phyloP scores from a whole-genome alignment of 2,888 invertebrate genomes.

The Mystacides longicornis region DNA sequence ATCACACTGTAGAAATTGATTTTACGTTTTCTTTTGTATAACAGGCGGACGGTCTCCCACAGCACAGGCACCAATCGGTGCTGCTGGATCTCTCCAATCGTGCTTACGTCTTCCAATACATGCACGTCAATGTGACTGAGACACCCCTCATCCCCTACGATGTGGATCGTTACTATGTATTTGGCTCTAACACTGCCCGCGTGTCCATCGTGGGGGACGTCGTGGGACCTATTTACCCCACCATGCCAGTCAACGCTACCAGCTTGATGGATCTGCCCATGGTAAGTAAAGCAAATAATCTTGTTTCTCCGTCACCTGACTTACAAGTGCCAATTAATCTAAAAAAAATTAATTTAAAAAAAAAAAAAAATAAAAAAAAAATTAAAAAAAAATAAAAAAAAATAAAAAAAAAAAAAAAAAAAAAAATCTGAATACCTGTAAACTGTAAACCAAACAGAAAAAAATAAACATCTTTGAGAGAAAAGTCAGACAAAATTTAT shows the following conservation, averaged over 20 bases:
- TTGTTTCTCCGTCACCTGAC: too few species aligned
- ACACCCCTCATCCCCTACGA: slow-evolving; percentile 88
- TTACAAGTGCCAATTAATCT: too few species aligned
- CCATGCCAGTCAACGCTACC: slow-evolving; percentile 85
- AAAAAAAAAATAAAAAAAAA: too few species aligned
- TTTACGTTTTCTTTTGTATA: too few species aligned
- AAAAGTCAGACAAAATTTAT: too few species aligned
- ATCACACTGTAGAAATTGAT: too few species aligned
- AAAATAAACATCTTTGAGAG: too few species aligned
- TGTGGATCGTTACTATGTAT: slow-evolving; percentile 85
- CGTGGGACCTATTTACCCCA: slow-evolving; percentile 86
- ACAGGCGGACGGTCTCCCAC: slow-evolving; percentile 83
- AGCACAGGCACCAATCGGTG: slow-evolving; percentile 86
- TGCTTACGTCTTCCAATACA: slow-evolving; percentile 86
- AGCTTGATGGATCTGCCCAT: slow-evolving; percentile 74
- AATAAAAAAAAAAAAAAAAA: too few species aligned
- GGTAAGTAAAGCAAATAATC: slow-evolving; percentile 37
- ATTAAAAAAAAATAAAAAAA: too few species aligned
- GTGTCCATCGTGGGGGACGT: slow-evolving; percentile 86
- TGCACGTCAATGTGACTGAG: slow-evolving; percentile 94
- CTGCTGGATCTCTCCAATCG: slow-evolving; percentile 87
- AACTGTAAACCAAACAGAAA: too few species aligned
- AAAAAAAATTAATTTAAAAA: too few species aligned
- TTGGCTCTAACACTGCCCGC: slow-evolving; percentile 80
- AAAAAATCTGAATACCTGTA: too few species aligned